A percentile compares a stretch with the other conserved stretches of the same genome.
Conservation (phyloP, 1,140 invertebrate genomes). For the Amyelois transitella region DNA sequence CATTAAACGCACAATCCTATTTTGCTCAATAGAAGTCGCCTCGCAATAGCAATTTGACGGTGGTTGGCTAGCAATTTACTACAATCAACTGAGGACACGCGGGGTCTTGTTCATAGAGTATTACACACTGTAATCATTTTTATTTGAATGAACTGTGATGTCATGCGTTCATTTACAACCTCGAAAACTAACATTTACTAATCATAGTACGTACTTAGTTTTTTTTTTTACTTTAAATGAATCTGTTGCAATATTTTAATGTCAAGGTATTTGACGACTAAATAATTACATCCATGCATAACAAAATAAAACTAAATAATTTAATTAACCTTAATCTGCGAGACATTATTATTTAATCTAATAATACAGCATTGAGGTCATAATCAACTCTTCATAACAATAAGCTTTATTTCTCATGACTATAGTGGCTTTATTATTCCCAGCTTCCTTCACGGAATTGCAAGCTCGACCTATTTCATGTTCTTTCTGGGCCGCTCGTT, state of each 20-base stretch:
- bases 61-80: constrained; percentile 51
- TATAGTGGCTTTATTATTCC: constrained; percentile 2
- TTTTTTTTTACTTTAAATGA: neutral
- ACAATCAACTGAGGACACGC: constrained; percentile 30
- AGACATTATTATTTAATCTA: too few relatives aligned
- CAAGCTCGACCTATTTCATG: neutral
- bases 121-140: neutral
- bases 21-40: constrained; percentile 9
- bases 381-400: neutral
- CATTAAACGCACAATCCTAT: neutral
- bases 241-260: neutral
- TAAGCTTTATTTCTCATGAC: neutral
- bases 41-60: constrained; percentile 45
- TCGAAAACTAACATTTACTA: neutral
- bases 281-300: neutral
- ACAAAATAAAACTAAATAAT: too few relatives aligned
- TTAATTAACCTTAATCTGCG: too few relatives aligned
- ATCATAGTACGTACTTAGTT: too few relatives aligned
- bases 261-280: neutral
- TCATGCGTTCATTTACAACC: constrained; percentile 8
- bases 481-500: too few relatives aligned
- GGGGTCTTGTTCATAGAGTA: neutral
- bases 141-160: constrained; percentile 37
- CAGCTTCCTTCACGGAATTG: constrained; percentile 4
- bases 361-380: neutral